These are phyloP conservation scores for Euthynnus affinis DNA, from an alignment of 2,797 vertebrate genomes.

Conservation along the genomic window DNA sequence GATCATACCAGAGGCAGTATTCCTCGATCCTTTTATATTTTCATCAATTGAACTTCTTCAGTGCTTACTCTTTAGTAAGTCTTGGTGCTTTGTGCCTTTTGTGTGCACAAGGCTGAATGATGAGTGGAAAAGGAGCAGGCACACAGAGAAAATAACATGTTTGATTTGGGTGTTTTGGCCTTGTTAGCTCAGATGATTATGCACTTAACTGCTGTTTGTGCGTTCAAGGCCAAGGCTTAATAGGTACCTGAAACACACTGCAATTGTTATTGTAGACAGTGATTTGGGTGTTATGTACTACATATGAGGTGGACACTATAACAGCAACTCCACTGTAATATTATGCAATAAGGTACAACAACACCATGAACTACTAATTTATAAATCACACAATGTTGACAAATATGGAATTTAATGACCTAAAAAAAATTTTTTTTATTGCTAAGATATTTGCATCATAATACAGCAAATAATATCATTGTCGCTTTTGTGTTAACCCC, in stretches of 20 bases:
- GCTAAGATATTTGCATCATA: background rate
- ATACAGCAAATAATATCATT: conserved; percentile 15
- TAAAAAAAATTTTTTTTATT: background rate
- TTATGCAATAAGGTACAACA: conserved; percentile 28
- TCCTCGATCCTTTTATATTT: conserved; percentile 45
- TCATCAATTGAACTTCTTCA: conserved; percentile 54
- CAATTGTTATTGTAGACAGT: conserved; percentile 52
- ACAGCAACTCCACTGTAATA: background rate
- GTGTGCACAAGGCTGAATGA: conserved; percentile 56
- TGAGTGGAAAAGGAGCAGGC: conserved; percentile 53
- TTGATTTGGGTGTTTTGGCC: conserved; percentile 66
- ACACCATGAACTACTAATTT: conserved; percentile 25
- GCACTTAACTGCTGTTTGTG: conserved; percentile 58
- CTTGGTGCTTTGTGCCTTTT: conserved; percentile 53
- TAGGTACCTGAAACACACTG: conserved; percentile 63
- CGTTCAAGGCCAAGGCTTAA: conserved; percentile 59
- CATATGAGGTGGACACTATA: conserved; percentile 29
- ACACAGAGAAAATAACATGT: conserved; percentile 50
- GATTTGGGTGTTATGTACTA: conserved; percentile 49
- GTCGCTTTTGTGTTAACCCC: conserved; percentile 15
- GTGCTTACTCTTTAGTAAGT: conserved; percentile 35
- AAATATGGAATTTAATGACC: conserved; percentile 21
- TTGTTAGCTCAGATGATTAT: conserved; percentile 65
- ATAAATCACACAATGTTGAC: conserved; percentile 21
- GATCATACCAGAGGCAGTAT: conserved; percentile 32